Evolutionary conservation across 2,113 vertebrate species (phyloP), one percentile per base, ranked within the genome.

Genomic region (Setophaga petechia): DNA sequence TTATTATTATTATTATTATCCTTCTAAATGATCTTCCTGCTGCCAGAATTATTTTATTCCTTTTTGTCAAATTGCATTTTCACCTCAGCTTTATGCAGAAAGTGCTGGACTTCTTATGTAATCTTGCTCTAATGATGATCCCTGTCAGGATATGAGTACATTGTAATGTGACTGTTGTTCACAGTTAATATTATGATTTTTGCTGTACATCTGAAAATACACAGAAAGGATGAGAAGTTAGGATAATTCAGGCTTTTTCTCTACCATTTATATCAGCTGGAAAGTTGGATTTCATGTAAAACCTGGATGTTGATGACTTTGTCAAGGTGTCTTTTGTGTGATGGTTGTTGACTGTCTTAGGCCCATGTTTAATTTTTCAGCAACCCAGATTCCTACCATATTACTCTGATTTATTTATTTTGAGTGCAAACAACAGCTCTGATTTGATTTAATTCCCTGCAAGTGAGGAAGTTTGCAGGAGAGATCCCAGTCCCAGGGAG

Each of bases 1-100:
- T 95, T 95, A 88, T 84, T 89, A 87, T 84, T 89, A 87, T 84
- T 89, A 94, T 84, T 88, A 95, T 96, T 97, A 84, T 94, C 83
- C 84, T 87, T 98, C 95, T 96, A 65, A 91, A 67, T 89, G 78
- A 92, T 82, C 91, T 80, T 90, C 41, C 69, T 62, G 61, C 30
- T 78, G 75, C 47, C 84, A 93, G 83, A 94, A 95, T 94, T 79
- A 93, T 94, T 92, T 95, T 88, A n/a, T 78, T 95, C 87, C 66
- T 82, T 88, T 93, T 94, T 91, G n/a, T 79, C 39, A 83, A 80
- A 58, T 33, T 68, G 24, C 31, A 74, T 79, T 95, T 95, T 96
- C 21, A 54, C 55, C 41, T 84, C 74, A 71, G 31, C 21, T 91
- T 84, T 82, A 52, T 85, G 23, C 54, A 63, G 59, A 23, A 76